Evolutionary conservation across 2,888 invertebrate species (phyloP).

Genomic region (Scaptomyza flava): DNA sequence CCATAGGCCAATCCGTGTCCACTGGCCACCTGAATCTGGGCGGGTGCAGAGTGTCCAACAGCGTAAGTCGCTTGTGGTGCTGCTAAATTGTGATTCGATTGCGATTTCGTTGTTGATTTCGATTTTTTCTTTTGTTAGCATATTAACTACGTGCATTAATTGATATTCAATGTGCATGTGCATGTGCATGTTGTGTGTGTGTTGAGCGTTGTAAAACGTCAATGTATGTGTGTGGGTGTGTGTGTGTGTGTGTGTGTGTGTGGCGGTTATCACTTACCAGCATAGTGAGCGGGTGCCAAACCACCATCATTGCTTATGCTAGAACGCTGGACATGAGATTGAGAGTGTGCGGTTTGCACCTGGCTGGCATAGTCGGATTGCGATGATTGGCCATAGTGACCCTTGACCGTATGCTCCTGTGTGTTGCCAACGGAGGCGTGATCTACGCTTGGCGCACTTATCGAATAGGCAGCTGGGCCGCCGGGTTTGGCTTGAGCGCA

Average conservation of each 20-base stretch:
- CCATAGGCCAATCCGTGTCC: slow-evolving; percentile 55
- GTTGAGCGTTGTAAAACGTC: neutral
- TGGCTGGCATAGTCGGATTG: slow-evolving; percentile 84
- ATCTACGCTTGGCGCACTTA: slow-evolving; percentile 83
- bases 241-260: neutral
- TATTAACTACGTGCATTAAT: slow-evolving; percentile 53
- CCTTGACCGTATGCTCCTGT: slow-evolving; percentile 84
- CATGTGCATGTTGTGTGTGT: neutral
- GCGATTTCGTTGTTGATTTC: neutral
- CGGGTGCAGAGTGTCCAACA: slow-evolving; percentile 72
- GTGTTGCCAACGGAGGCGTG: slow-evolving; percentile 83
- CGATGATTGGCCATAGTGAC: slow-evolving; percentile 84
- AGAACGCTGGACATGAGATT: slow-evolving; percentile 83
- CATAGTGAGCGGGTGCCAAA: slow-evolving; percentile 76
- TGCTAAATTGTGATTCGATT: slow-evolving; percentile 42
- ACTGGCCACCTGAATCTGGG: slow-evolving; percentile 58
- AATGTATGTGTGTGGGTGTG: neutral
- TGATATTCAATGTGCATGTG: slow-evolving; percentile 10
- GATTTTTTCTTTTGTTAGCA: slow-evolving; percentile 39
- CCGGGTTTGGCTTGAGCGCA: slow-evolving; percentile 82
- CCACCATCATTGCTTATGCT: slow-evolving; percentile 84
- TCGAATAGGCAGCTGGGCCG: slow-evolving; percentile 84
- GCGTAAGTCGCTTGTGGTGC: slow-evolving; percentile 61
- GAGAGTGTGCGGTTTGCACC: slow-evolving; percentile 84
- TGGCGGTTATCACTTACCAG: slow-evolving; percentile 49